Evolutionary conservation across 2,888 invertebrate genomes (phyloP), one percentile per base, ranked within the genome.

Genomic region (Thereva nobilitata): DNA sequence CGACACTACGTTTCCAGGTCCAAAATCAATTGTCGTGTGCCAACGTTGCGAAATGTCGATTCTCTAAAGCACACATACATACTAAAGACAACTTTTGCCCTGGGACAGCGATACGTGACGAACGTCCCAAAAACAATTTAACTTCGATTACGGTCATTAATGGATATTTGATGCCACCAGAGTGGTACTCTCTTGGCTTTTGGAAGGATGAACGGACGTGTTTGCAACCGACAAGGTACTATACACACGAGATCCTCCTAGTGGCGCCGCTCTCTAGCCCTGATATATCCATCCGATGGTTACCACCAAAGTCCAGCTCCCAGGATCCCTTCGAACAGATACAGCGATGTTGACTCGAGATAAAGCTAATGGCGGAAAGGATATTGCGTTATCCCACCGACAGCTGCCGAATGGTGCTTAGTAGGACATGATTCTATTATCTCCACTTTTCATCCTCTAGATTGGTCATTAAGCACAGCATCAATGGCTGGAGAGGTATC

Each of bases 141-240:
- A 56, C 56, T 56, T 56, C 56, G 56, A 56, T 56, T 56, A 56
- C 56, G 56, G 56, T 35, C 56, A 56, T 56, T 56, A 56, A 56
- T 56, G 56, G 56, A 56, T 56, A 56, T 56, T 56, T 56, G 56
- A 56, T 56, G 56, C 56, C 42, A 12, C 45, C 56, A 44, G 34
- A n/a, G 56, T 23, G 44, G 56, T 23, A 44, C 44, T 56, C 56
- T 41, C 42, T 55, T 42, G 23, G 44, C 56, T 56, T 56, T 44
- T 44, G 44, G n/a, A 56, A 56, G 42, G 44, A 34, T 10, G 44
- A 35, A 35, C 56, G 56, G 44, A 56, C 44, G 56, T 56, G 56
- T 56, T 56, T 56, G 56, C 23, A 56, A 34, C 56, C 23, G 56
- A 56, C 44, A 0, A 9, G 12, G 23, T 23, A 23, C 23, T 2